Evolutionary conservation across 2,797 vertebrate genomes (phyloP).

Genomic region (Meriones psammophilus): DNA sequence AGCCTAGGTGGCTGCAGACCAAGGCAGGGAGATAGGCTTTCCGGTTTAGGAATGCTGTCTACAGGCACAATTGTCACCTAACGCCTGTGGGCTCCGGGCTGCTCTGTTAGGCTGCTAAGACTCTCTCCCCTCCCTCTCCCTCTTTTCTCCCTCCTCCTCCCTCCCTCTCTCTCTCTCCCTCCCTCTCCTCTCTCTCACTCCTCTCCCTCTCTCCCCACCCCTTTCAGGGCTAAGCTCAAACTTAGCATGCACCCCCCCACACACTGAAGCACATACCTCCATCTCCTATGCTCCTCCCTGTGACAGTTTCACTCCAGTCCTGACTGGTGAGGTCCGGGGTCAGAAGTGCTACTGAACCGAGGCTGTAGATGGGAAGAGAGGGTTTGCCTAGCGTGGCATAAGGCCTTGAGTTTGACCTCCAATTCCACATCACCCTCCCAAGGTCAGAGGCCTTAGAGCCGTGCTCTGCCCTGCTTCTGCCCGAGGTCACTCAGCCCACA

Average conservation of each 20-base stretch:
- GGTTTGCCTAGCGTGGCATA: background rate
- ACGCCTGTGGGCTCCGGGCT: background rate
- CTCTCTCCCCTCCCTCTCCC: background rate
- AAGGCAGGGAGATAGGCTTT: background rate
- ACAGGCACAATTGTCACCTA: background rate
- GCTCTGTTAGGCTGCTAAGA: background rate
- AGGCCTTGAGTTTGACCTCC: background rate
- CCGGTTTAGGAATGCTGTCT: slow-evolving; percentile 14
- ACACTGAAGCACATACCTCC: background rate
- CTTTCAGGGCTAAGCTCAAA: background rate
- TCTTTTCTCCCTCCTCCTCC: too few relatives aligned
- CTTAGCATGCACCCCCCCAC: background rate
- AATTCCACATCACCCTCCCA: background rate
- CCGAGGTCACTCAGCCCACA: background rate
- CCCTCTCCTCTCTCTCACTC: too few relatives aligned
- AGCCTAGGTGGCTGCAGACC: background rate
- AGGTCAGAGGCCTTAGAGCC: background rate
- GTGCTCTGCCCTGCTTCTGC: too few relatives aligned
- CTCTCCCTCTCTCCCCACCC: background rate
- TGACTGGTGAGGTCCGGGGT: background rate
- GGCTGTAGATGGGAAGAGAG: background rate
- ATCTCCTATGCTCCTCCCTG: background rate
- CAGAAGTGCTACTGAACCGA: background rate
- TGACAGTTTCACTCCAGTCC: background rate
- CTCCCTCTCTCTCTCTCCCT: too few relatives aligned